Percentiles rank a stretch among this genome's conserved stretches.
Evolutionary conservation across 2,888 invertebrate genomes (phyloP).

Genomic region (Leptinotarsa tumamoca): DNA sequence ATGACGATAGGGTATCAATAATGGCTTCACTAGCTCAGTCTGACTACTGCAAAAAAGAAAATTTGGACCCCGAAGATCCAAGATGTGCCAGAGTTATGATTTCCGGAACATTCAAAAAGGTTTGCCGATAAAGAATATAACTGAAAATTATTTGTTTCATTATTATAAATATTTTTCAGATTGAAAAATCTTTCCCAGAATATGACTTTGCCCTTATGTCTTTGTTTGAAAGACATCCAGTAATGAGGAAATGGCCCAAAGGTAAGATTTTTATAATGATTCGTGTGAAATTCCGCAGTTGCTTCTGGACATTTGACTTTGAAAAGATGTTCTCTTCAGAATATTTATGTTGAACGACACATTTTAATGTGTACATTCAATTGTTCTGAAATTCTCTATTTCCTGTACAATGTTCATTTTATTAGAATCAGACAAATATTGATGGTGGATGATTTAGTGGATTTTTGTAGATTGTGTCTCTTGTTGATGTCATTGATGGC

Average conservation of each 20-base stretch:
- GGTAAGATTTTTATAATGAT: conserved; percentile 62
- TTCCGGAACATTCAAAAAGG: conserved; percentile 75
- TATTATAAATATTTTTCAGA: conserved; percentile 37
- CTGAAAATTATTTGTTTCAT: not conserved
- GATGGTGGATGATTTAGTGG: too few relatives aligned
- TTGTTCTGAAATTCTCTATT: too few relatives aligned
- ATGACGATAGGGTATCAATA: conserved; percentile 74
- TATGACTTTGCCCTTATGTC: conserved; percentile 63
- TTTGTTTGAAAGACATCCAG: conserved; percentile 78
- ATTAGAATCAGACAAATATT: too few relatives aligned
- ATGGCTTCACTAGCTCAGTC: conserved; percentile 77
- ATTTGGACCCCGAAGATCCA: conserved; percentile 81
- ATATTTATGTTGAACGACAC: too few relatives aligned
- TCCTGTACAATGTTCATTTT: too few relatives aligned
- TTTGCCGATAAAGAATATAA: conserved; percentile 52
- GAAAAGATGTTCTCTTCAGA: too few relatives aligned
- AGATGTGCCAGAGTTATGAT: conserved; percentile 80
- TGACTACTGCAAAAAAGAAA: conserved; percentile 72
- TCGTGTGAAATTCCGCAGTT: not conserved
- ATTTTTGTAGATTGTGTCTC: too few relatives aligned
- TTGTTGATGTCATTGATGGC: too few relatives aligned
- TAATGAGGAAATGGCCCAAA: conserved; percentile 76
- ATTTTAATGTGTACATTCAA: too few relatives aligned
- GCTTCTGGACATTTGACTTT: too few relatives aligned
- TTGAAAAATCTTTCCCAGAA: conserved; percentile 45